A percentile compares a stretch with the other conserved stretches of the same genome.
These are phyloP conservation scores for Ctenoplectra terminalis DNA, from an alignment of 1,140 invertebrate genomes.

Conservation along the genomic window DNA sequence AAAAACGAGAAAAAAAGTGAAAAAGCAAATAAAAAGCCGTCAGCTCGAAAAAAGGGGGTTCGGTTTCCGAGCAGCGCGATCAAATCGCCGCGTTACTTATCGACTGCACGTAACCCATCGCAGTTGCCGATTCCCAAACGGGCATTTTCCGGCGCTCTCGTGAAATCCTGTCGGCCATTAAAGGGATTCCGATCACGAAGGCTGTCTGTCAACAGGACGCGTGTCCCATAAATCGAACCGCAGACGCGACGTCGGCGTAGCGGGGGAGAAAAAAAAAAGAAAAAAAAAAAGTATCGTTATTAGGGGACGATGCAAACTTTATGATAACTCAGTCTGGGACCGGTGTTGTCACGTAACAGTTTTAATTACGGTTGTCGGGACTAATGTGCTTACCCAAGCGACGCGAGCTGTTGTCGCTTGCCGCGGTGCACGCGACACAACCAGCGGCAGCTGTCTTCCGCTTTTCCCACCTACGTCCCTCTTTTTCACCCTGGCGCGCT, in stretches of 20 bases:
- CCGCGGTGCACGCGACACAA: slow-evolving; percentile 60
- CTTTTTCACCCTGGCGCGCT: slow-evolving; percentile 2
- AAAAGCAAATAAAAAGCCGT: not conserved
- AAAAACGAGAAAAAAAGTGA: not conserved
- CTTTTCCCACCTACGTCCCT: slow-evolving; percentile 23
- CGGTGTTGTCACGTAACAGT: slow-evolving; percentile 65
- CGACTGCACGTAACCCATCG: no score
- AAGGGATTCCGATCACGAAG: not conserved
- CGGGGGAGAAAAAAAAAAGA: slow-evolving; percentile 27
- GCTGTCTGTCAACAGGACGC: not conserved
- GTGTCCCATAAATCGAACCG: slow-evolving; percentile 23
- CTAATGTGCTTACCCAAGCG: slow-evolving; percentile 69
- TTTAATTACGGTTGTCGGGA: slow-evolving; percentile 67
- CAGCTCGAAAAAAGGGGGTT: not conserved
- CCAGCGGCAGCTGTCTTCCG: slow-evolving; percentile 62
- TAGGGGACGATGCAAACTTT: slow-evolving; percentile 30
- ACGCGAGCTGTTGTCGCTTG: slow-evolving; percentile 62
- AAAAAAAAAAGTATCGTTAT: slow-evolving; percentile 57
- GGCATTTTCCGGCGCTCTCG: not conserved
- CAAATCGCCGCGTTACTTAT: not conserved
- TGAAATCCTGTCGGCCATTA: not conserved
- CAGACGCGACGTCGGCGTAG: slow-evolving; percentile 15
- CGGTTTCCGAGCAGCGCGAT: not conserved
- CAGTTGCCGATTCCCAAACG: not conserved
- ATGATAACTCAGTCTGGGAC: slow-evolving; percentile 19